Conservation (phyloP, 2,888 invertebrate species). For the Acanthococcus lagerstroemiae region DNA sequence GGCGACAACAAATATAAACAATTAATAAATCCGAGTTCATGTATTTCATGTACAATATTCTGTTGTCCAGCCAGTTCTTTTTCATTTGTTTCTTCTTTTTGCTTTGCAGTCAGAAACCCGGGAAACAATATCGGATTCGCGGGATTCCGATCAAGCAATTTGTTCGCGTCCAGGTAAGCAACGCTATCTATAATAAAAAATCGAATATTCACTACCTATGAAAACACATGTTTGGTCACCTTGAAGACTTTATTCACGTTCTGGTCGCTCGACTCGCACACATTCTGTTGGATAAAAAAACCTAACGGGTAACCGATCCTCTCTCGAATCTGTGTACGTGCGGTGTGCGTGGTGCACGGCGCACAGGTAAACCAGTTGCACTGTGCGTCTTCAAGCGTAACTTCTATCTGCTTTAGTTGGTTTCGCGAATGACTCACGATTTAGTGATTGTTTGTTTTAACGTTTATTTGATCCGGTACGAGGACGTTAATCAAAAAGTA, state of each 20-base stretch:
- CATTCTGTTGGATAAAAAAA: constrained; percentile 2
- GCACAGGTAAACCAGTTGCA: constrained; percentile 13
- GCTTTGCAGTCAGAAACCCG: background rate
- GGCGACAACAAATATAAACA: no score
- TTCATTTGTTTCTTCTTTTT: background rate
- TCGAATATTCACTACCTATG: background rate
- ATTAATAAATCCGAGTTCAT: no score
- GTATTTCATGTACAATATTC: background rate
- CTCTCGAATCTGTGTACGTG: background rate
- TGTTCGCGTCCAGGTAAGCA: constrained; percentile 16
- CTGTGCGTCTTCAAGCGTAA: constrained; percentile 22
- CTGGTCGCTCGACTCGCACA: constrained; percentile 3
- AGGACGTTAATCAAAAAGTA: background rate
- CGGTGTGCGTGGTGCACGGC: constrained; percentile 2
- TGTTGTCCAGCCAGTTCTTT: background rate
- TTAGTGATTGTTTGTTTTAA: background rate
- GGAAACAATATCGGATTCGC: constrained; percentile 12
- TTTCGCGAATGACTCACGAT: background rate
- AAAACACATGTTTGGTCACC: constrained; percentile 28
- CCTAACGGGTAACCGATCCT: background rate
- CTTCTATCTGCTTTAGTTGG: background rate
- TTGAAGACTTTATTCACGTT: constrained; percentile 2
- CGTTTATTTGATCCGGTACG: background rate
- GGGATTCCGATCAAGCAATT: constrained; percentile 15
- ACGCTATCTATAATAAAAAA: constrained; percentile 12